These are phyloP conservation scores for Oligia strigilis DNA, from an alignment of 2,888 invertebrate species.

Conservation along the genomic window DNA sequence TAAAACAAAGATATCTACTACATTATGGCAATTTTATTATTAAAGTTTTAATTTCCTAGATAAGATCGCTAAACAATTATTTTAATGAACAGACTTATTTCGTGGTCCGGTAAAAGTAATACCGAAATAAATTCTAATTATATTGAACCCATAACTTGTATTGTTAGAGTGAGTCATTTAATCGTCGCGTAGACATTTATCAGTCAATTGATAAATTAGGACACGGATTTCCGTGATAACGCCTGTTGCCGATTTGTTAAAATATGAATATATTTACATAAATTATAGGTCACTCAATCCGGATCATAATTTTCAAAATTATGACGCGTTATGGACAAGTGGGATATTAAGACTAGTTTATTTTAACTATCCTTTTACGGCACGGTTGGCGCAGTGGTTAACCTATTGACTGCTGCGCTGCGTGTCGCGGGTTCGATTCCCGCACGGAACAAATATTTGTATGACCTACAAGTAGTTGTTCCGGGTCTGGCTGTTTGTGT, in stretches of 20 bases:
- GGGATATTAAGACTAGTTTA: conserved; percentile 5
- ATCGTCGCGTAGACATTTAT: conserved; percentile 42
- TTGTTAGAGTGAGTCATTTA: conserved; percentile 57
- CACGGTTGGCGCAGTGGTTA: no score
- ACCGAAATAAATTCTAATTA: conserved; percentile 33
- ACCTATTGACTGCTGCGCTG: no score
- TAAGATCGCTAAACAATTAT: conserved; percentile 44
- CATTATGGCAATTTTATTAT: conserved; percentile 9
- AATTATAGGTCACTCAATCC: conserved; percentile 30
- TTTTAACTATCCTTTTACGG: background rate
- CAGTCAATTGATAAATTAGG: conserved; percentile 46
- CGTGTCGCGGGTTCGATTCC: no score
- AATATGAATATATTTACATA: conserved; percentile 54
- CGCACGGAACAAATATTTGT: no score
- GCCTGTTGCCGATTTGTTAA: conserved; percentile 53
- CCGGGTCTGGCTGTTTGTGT: no score
- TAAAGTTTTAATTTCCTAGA: conserved; percentile 48
- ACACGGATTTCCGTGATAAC: conserved; percentile 69
- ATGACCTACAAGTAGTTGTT: no score
- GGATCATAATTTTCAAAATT: conserved; percentile 24
- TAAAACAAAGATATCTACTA: conserved; percentile 8
- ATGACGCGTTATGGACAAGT: conserved; percentile 4
- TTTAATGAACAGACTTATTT: conserved; percentile 33
- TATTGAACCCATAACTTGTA: conserved; percentile 17
- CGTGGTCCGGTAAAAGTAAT: conserved; percentile 41